Evolutionary conservation across 2,113 vertebrate genomes (phyloP).

Genomic region (Diadophis punctatus): DNA sequence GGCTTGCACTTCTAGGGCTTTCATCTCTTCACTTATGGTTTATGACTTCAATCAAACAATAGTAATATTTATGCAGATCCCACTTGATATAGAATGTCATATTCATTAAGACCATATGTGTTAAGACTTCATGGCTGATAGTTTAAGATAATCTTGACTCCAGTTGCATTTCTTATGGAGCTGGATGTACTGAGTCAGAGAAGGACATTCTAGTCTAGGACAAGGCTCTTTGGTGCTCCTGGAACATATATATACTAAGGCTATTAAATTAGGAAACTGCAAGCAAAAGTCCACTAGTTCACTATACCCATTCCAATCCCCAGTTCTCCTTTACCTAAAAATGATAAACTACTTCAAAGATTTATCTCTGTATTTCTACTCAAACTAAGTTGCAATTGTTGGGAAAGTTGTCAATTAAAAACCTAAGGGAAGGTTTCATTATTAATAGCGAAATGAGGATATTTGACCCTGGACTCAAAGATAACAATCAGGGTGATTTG

Average conservation of each 20-base stretch:
- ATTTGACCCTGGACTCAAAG: background rate
- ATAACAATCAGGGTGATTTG: background rate
- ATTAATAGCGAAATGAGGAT: background rate
- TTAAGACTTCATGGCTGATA: background rate
- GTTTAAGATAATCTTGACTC: background rate
- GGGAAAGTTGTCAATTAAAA: background rate
- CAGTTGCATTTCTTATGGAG: background rate
- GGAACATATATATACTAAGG: background rate
- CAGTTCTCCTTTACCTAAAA: too few species aligned
- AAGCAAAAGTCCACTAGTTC: too few species aligned
- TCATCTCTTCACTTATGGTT: background rate
- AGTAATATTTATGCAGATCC: background rate
- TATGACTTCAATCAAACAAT: background rate
- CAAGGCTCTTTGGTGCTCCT: background rate
- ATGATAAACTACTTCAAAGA: too few species aligned
- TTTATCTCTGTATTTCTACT: too few species aligned
- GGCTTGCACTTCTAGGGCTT: background rate
- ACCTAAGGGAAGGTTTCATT: background rate
- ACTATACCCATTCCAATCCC: too few species aligned
- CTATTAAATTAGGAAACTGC: too few species aligned
- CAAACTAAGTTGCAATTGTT: background rate
- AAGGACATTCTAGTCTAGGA: background rate
- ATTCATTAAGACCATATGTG: background rate
- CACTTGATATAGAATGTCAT: background rate
- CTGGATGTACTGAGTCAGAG: background rate